Evolutionary conservation across 2,113 vertebrate genomes (phyloP), one percentile per base, ranked within the genome.

Genomic region (Thymallus thymallus): DNA sequence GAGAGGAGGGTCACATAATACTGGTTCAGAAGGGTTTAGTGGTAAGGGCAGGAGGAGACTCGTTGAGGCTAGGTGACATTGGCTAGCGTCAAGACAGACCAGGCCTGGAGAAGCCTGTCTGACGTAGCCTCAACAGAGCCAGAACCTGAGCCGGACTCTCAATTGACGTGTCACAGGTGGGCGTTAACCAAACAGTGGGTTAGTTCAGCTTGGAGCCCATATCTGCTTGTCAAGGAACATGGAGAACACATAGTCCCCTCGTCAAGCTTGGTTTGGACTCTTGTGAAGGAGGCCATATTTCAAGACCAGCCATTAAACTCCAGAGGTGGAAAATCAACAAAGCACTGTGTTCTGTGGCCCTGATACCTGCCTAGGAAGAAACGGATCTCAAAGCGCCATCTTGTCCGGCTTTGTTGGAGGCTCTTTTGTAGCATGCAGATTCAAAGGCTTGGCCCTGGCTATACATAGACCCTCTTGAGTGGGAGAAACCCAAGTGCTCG

Each of bases 401-500:
- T 67, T 30, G 48, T 67, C 72, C 9, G 26, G 24, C 46, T 65
- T 48, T 58, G 67, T 48, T 51, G 12, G 12, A 16, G 45, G 45
- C 41, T 69, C 45, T 51, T 68, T 46, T 69, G 45, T 69, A 12
- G 67, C 45, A 20, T 48, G 45, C 10, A 29, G 4, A 30, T 69
- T 65, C 23, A 35, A 24, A 24, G 66, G 18, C 32, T 63, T 14
- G 24, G 48, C 22, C 18, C 3, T 16, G 48, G 48, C 51, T 46
- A 41, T 30, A 46, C 55, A 12, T n/a, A 66, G 61, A 56, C 71
- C 67, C 62, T 55, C 62, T 22, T 48, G 6, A 41, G 51, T 12
- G 6, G 61, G 46, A 35, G 74, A 76, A 76, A 76, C 68, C 48
- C 29, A 45, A 71, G 60, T 22, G 7, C 29, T 14, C 24, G 5